Percentiles rank a stretch among this genome's conserved stretches.
Evolutionary conservation across 2,797 vertebrate genomes (phyloP).

Genomic region (Urocyon cinereoargenteus): DNA sequence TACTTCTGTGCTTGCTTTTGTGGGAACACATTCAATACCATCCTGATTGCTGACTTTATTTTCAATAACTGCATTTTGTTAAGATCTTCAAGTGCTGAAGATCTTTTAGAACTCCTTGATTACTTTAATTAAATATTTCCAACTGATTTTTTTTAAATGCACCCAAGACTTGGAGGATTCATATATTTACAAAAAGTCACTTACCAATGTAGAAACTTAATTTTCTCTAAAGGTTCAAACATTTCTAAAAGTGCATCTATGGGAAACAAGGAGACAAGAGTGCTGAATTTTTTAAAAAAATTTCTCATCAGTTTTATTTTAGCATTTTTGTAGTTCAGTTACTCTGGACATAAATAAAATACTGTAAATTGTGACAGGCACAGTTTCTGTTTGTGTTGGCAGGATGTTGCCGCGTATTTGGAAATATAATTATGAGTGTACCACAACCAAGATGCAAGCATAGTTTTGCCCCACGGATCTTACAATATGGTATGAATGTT

Average conservation of each 20-base stretch:
- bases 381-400: background rate
- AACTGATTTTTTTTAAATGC: conserved; percentile 41
- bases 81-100: background rate
- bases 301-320: background rate
- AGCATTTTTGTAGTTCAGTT: background rate
- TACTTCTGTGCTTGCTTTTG: background rate
- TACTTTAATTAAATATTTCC: conserved; percentile 71
- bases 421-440: background rate
- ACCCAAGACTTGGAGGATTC: conserved; percentile 30
- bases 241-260: background rate
- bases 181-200: background rate
- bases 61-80: conserved; percentile 64
- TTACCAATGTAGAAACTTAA: background rate
- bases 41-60: conserved; percentile 72
- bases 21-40: conserved; percentile 61
- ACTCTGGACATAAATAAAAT: background rate
- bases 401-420: background rate
- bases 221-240: background rate
- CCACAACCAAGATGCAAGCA: background rate
- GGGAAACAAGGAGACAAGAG: background rate
- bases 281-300: background rate
- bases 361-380: background rate
- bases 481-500: background rate
- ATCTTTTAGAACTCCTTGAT: conserved; percentile 52
- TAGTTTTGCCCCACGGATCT: background rate